Percentiles rank a stretch among this genome's conserved stretches.
Conservation (phyloP, 2,113 vertebrate species). For the Ia io region DNA sequence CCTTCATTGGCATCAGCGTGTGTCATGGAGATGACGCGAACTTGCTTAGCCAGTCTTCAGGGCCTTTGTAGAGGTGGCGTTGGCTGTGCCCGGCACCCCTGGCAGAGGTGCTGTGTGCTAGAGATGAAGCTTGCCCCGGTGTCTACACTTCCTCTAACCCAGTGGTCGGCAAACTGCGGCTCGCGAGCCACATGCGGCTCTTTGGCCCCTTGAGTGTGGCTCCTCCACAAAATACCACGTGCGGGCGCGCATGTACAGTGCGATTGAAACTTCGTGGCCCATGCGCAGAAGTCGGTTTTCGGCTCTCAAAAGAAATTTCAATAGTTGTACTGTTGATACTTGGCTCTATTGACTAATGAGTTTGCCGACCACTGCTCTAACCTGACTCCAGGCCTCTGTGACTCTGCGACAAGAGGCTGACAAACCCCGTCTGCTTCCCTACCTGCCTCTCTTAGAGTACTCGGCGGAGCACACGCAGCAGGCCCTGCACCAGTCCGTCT, state of each 20-base stretch:
- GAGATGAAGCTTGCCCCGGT: background rate
- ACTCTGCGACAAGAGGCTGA: background rate
- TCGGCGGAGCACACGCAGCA: slow-evolving; percentile 66
- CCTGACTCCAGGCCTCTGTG: background rate
- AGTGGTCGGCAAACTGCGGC: too few species aligned
- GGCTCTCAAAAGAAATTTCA: too few species aligned
- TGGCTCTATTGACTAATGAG: too few species aligned
- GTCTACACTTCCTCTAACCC: background rate
- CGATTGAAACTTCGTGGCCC: too few species aligned
- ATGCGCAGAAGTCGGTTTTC: too few species aligned
- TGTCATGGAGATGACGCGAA: background rate
- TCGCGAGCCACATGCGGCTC: too few species aligned
- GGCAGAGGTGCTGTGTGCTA: accelerated
- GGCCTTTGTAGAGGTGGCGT: background rate
- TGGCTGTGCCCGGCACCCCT: background rate
- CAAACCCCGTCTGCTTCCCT: background rate
- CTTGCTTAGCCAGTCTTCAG: background rate
- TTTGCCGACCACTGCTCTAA: too few species aligned
- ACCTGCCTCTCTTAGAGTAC: slow-evolving; percentile 69
- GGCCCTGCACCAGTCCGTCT: slow-evolving; percentile 79
- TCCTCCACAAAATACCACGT: too few species aligned
- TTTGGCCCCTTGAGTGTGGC: too few species aligned
- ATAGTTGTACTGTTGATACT: too few species aligned
- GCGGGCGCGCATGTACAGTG: too few species aligned
- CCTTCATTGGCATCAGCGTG: background rate